Percentiles rank a stretch among this genome's conserved stretches.
These are phyloP conservation scores for Scomber colias DNA, from an alignment of 2,113 vertebrate genomes.

Conservation along the genomic window DNA sequence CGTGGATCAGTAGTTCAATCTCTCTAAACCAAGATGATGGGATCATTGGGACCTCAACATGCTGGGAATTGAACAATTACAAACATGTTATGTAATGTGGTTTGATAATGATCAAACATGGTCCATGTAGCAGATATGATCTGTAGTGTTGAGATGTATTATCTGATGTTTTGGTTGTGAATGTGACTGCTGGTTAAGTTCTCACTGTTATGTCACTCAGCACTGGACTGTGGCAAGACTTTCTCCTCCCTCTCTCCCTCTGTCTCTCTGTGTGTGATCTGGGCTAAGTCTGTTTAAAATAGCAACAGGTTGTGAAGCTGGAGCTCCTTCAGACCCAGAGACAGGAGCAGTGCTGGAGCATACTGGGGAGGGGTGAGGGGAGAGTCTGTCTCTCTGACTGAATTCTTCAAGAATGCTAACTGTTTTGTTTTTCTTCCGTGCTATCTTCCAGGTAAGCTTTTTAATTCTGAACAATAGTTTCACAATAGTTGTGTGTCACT, in stretches of 20 bases:
- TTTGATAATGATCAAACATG: too few relatives aligned
- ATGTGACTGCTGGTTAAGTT: slow-evolving; percentile 74
- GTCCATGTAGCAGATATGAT: too few relatives aligned
- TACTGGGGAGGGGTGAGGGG: slow-evolving; percentile 69
- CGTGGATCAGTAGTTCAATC: too few relatives aligned
- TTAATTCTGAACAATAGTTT: slow-evolving; percentile 51
- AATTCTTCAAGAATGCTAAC: slow-evolving; percentile 85
- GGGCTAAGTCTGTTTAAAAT: slow-evolving; percentile 87
- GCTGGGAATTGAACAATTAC: too few relatives aligned
- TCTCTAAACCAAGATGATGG: too few relatives aligned
- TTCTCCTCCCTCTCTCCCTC: neutral
- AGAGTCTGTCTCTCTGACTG: slow-evolving; percentile 60
- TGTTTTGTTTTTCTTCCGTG: slow-evolving; percentile 88
- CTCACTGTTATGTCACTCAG: slow-evolving; percentile 84
- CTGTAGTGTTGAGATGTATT: too few relatives aligned
- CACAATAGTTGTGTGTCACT: neutral
- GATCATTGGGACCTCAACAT: too few relatives aligned
- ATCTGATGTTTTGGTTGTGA: too few relatives aligned
- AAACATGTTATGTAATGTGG: too few relatives aligned
- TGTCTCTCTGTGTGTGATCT: slow-evolving; percentile 14
- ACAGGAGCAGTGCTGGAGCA: neutral
- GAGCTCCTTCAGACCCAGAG: slow-evolving; percentile 64
- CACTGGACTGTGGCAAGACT: slow-evolving; percentile 75
- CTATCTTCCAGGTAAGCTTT: slow-evolving; percentile 90
- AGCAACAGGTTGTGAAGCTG: slow-evolving; percentile 83